Base-by-base conservation (phyloP, 2,888 invertebrate species). In the Pammene fasciana region DNA sequence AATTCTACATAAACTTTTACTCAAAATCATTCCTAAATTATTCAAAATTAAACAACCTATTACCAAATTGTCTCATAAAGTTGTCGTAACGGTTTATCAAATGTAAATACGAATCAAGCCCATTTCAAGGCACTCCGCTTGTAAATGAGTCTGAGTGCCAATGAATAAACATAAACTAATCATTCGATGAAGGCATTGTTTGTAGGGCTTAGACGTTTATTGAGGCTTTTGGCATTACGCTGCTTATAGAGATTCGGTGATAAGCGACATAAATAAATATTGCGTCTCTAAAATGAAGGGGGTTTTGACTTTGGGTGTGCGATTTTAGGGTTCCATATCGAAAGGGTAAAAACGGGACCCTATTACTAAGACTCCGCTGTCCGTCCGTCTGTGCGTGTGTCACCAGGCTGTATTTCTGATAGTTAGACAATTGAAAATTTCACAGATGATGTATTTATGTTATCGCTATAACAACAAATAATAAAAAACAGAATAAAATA, bases 121-220 rank as follows among this genome's bases (percentile, higher is more conserved):
- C 11, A 46, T 67, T 48, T 7, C 60, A 54, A 65, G 56, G 52
- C 18, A 46, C 60, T 54, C 67, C 52, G 46, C 16, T 60, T 54
- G 38, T 62, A 56, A 67, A 62, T 55, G 18, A 16, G 45, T 14
- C 61, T 16, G 55, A 62, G 67, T 56, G 54, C 14, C 46, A 34
- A 67, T 67, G 55, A 67, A 67, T 67, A 67, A 67, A 67, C 67
- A 67, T 61, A 8, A 55, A 67, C 26, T 54, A 67, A 67, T 59
- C 52, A 59, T 67, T 62, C 18, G 67, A 61, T 61, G 26, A 34
- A 38, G 18, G 46, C 45, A 55, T 67, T 67, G 61, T 67, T 67
- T 67, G 45, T 13, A 26, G 38, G 54, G 54, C 10, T 67, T 67
- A 16, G 34, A 14, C 14, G 34, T 36, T 60, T 43, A 10, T 46